Evolutionary conservation across 2,113 vertebrate species (phyloP).

Genomic region (Menura novaehollandiae): DNA sequence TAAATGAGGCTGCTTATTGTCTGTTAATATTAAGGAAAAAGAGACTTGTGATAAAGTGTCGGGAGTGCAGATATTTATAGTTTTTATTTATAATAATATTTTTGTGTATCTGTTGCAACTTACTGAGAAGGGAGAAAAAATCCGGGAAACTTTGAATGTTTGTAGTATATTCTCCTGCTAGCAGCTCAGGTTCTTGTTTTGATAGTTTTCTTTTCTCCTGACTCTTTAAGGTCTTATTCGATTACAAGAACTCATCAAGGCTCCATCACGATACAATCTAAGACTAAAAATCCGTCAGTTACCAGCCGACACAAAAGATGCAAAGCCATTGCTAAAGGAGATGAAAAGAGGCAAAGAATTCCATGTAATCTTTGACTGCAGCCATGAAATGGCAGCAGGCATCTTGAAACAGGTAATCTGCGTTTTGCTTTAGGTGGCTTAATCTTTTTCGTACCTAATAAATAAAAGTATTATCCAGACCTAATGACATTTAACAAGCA

Average conservation of each 20-base stretch:
- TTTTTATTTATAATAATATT: background rate
- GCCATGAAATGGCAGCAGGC: conserved; percentile 96
- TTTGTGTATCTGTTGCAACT: background rate
- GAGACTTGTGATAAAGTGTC: background rate
- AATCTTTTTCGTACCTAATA: background rate
- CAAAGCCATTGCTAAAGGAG: conserved; percentile 95
- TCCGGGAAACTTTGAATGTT: background rate
- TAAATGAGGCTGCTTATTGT: background rate
- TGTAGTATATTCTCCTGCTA: background rate
- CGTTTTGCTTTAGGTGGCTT: background rate
- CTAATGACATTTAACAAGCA: background rate
- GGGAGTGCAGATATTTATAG: background rate
- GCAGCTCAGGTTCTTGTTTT: background rate
- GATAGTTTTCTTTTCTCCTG: background rate
- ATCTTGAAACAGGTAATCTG: conserved; percentile 93
- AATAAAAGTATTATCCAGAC: background rate
- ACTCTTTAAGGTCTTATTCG: conserved; percentile 90
- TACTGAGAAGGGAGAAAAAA: background rate
- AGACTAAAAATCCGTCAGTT: conserved; percentile 96
- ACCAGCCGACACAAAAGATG: conserved; percentile 92
- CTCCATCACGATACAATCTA: conserved; percentile 95
- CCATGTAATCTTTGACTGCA: conserved; percentile 97
- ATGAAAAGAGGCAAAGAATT: conserved; percentile 99
- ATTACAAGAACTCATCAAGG: conserved; percentile 98
- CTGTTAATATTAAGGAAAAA: background rate